Conservation (phyloP, 2,888 invertebrate genomes). For the Branchellion lobata region DNA sequence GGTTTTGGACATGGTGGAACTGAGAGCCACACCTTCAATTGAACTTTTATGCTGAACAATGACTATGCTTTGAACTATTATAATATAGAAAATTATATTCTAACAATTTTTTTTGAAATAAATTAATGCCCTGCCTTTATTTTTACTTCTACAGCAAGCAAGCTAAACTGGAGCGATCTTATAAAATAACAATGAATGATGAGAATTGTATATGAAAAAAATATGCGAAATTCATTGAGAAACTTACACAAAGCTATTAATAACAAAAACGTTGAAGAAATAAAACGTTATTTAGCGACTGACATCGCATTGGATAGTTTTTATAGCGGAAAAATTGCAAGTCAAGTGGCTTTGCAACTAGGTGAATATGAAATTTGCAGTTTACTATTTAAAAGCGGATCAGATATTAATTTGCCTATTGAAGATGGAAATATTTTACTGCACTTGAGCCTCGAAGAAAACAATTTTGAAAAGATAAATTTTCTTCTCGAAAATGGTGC, state of each 20-base stretch:
- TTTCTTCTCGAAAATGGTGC: constrained; percentile 56
- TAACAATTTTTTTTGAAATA: no score
- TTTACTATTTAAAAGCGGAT: constrained; percentile 56
- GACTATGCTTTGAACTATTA: no score
- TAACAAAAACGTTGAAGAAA: constrained; percentile 52
- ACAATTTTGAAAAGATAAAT: constrained; percentile 53
- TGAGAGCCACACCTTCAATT: constrained; percentile 49
- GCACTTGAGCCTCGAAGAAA: constrained; percentile 56
- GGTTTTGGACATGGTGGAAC: constrained; percentile 50
- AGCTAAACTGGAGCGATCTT: no score
- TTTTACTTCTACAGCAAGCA: no score
- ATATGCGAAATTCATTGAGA: constrained; percentile 52
- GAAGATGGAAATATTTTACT: constrained; percentile 56
- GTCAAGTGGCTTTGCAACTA: constrained; percentile 57
- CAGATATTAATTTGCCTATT: constrained; percentile 57
- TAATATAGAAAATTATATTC: no score
- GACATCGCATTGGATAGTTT: constrained; percentile 60
- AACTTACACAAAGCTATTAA: constrained; percentile 57
- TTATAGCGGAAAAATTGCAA: constrained; percentile 57
- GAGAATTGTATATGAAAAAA: constrained; percentile 10
- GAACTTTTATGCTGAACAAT: no score
- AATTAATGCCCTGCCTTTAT: no score
- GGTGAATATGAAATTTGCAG: constrained; percentile 56
- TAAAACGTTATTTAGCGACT: constrained; percentile 54
- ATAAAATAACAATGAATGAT: not conserved